These are phyloP conservation scores for Silurus aristotelis DNA, from an alignment of 2,797 vertebrate species.

Conservation along the genomic window DNA sequence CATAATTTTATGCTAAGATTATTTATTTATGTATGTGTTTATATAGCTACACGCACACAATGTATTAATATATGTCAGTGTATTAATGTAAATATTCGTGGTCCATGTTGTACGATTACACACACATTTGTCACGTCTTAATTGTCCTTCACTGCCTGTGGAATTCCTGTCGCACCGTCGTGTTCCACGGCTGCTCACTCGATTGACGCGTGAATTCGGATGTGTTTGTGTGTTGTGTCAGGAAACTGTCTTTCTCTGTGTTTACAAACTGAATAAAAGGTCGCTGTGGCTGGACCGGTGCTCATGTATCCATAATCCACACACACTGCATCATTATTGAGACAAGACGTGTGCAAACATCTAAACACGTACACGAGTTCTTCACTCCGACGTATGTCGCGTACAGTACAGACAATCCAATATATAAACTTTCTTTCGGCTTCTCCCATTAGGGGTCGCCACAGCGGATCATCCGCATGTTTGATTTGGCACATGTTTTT, in stretches of 20 bases:
- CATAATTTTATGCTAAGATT: neutral
- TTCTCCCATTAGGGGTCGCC: too few species aligned
- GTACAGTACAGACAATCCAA: too few species aligned
- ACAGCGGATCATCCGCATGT: too few species aligned
- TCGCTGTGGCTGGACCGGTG: neutral
- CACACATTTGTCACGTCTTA: neutral
- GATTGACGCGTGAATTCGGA: neutral
- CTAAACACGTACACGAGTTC: too few species aligned
- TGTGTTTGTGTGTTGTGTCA: neutral
- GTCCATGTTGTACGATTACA: neutral
- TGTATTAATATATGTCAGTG: neutral
- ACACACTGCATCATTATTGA: neutral
- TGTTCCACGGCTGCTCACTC: neutral
- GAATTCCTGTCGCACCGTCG: neutral
- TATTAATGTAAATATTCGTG: neutral
- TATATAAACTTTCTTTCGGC: too few species aligned
- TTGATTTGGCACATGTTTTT: too few species aligned
- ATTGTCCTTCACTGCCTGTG: neutral
- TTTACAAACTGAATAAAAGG: slow-evolving; percentile 11
- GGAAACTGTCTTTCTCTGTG: neutral
- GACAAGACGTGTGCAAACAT: too few species aligned
- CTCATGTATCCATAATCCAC: too few species aligned
- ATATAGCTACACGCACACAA: too few species aligned
- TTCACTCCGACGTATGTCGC: too few species aligned
- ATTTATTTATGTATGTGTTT: neutral